Base-by-base conservation (phyloP, 2,113 vertebrate genomes). In the Lota lota region DNA sequence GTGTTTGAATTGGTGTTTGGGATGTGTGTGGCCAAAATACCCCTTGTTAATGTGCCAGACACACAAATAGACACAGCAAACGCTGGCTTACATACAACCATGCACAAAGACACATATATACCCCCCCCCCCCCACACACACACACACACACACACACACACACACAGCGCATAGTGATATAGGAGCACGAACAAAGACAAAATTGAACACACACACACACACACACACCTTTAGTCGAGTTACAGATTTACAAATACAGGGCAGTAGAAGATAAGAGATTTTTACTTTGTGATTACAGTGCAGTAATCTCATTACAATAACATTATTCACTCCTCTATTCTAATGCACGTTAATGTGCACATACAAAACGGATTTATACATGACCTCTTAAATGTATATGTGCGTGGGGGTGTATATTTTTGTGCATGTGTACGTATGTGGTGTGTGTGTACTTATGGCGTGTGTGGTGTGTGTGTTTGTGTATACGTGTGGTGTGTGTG, bases 1-100 rank as follows among this genome's bases (percentile, higher is more conserved):
- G 28, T 53, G 50, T 17, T 53, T 53, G 20, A 59, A 2, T 12
- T 20, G 57, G 50, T 65, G 62, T 54, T 72, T 60, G 64, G 53
- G 33, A 19, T 76, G 57, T 76, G 67, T 61, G 67, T 61, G 11
- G 57, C 20, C 28, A 5, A 28, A 28, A 28, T 5, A 28, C 28
- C 28, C 4, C 28, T 28, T 2, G 28, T 28, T 28, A 28, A 28
- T 28, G 28, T 28, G 28, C 28, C 60, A 28, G 19, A 60, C 20
- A 22, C 58, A 60, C 58, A 22, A 1, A 21, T 19, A 12, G 5
- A 16, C 60, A 16, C 22, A 20, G 14, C 19, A 53, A 4, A 53
- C 17, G 11, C 50, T 15, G 50, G 11, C 50, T 14, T 14, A 58
- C 18, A 18, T 19, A 58, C 56, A 58, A 3, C 16, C 56, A 18